phyloP scores from a whole-genome alignment of 2,888 invertebrate species.

The Brenthis ino region DNA sequence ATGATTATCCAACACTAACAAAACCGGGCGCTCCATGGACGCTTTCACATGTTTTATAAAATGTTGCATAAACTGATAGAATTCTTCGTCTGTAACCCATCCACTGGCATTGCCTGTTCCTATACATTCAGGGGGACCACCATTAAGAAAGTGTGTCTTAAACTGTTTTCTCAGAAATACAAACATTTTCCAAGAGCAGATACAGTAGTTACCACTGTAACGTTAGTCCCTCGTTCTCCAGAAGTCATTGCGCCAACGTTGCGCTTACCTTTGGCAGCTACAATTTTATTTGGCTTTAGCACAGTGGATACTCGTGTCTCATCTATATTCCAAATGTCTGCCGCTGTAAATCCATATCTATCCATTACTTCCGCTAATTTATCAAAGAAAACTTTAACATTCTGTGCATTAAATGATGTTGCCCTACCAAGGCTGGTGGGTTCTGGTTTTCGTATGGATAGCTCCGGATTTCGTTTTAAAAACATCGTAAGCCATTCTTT shows the following conservation, averaged over 20 bases:
- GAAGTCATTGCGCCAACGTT: constrained; percentile 43
- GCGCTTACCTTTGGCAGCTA: constrained; percentile 45
- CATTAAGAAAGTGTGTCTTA: constrained; percentile 35
- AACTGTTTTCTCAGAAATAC: constrained; percentile 33
- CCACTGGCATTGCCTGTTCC: constrained; percentile 37
- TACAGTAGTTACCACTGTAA: constrained; percentile 43
- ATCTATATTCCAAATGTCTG: constrained; percentile 42
- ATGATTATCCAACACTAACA: constrained; percentile 42
- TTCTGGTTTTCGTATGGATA: constrained; percentile 45
- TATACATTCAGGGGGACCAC: constrained; percentile 38
- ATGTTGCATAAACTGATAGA: constrained; percentile 36
- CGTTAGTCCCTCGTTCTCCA: constrained; percentile 45
- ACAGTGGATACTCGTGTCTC: constrained; percentile 45
- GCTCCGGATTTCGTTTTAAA: constrained; percentile 43
- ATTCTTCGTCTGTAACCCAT: constrained; percentile 38
- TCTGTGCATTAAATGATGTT: constrained; percentile 46
- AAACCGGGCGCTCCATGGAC: constrained; percentile 36
- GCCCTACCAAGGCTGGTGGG: constrained; percentile 45
- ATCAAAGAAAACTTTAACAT: constrained; percentile 44
- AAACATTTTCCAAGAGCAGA: constrained; percentile 41
- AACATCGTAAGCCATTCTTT: constrained; percentile 44
- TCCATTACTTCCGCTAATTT: constrained; percentile 44
- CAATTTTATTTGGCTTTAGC: constrained; percentile 44
- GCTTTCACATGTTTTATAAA: constrained; percentile 39
- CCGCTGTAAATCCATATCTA: constrained; percentile 38